Base-by-base conservation (phyloP, 2,888 invertebrate genomes). In the Magallana nippona region DNA sequence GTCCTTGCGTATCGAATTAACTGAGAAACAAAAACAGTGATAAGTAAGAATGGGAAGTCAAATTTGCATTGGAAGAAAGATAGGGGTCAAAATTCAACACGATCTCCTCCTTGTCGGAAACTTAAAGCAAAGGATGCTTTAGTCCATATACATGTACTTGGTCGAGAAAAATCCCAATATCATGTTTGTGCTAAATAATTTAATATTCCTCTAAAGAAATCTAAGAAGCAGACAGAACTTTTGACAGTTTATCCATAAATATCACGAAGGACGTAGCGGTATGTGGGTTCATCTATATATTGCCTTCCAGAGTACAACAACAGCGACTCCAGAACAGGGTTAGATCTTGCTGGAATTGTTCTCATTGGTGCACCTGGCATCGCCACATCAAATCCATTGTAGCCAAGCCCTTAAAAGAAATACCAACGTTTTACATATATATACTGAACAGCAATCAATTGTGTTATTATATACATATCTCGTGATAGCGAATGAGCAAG, bases 341-440 rank as follows among this genome's bases (percentile, higher is more conserved):
- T 71, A 32, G 71, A 71, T 71, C 27, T 71, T 13, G 71, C 71
- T 22, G 22, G 15, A 27, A 71, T 71, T 13, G 22, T 71, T 22
- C 27, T 71, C 27, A 32, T 15, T 32, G 22, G 71, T 13, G 5
- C 15, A 27, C 71, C 71, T 2, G 71, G 71, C 71, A 71, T 22
- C 10, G 22, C 10, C 2, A 71, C 71, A 22, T 71, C 27, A 27
- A 71, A 71, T 71, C 71, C 71, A 32, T 71, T 71, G 32, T 71
- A 71, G 15, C 71, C 71, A 71, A 71, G 71, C 32, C 71, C 71
- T 71, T 11, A 22, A 71, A 62, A n/a, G n/a, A n/a, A 62, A 71
- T 1, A 27, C 17, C 22, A 15, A 62, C 5, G 1, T 19, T 13
- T 27, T 11, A 44, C 44, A n/a, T n/a, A 8, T n/a, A n/a, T n/a